phyloP scores from a whole-genome alignment of 2,113 vertebrate genomes.

The Cochlearius cochlearius region DNA sequence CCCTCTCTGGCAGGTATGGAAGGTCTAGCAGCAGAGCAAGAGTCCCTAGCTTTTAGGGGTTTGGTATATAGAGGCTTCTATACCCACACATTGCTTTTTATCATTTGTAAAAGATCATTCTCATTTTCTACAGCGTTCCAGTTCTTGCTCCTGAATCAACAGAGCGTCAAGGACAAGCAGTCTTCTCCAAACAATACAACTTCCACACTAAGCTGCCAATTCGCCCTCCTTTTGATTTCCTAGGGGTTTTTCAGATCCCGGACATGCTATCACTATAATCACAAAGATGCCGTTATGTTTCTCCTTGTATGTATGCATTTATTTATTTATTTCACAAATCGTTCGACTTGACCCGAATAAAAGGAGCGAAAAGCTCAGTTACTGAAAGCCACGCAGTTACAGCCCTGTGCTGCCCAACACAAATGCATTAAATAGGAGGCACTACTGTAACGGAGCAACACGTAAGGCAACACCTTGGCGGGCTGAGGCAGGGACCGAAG shows the following conservation, averaged over 20 bases:
- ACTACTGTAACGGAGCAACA: neutral
- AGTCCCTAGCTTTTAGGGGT: rapidly evolving
- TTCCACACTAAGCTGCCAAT: neutral
- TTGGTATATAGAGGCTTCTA: neutral
- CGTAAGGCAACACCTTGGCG: neutral
- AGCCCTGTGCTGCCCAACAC: neutral
- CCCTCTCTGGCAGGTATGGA: neutral
- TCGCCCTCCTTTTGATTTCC: neutral
- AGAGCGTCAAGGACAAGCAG: conserved; percentile 18
- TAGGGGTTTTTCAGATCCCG: neutral
- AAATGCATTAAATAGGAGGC: conserved; percentile 25
- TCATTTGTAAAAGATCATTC: neutral
- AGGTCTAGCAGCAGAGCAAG: neutral
- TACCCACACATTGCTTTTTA: neutral
- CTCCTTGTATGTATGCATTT: neutral
- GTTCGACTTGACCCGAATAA: conserved; percentile 10
- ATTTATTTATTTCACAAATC: conserved; percentile 41
- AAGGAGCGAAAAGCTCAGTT: neutral
- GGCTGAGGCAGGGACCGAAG: neutral
- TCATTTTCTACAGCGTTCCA: conserved; percentile 22
- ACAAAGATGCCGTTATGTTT: neutral
- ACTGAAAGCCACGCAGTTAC: conserved; percentile 20
- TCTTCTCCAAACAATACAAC: neutral
- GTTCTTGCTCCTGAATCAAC: conserved; percentile 26
- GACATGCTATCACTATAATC: neutral